Base-by-base conservation (phyloP, 2,797 vertebrate genomes). In the Chromis chromis region DNA sequence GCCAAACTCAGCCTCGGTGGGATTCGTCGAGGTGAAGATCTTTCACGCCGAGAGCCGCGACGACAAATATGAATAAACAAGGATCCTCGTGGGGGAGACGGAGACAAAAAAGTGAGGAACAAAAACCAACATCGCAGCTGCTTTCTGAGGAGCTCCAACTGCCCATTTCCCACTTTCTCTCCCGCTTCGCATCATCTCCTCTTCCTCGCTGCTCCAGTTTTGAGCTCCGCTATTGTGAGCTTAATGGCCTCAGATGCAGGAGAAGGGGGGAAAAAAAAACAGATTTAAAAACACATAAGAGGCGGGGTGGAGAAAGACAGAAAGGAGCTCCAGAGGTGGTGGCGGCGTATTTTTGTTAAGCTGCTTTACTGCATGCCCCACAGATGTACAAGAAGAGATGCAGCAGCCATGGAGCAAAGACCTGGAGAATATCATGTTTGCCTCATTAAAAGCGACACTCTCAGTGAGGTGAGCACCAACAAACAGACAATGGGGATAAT, bases 371-470 rank as follows among this genome's bases (percentile, higher is more conserved):
- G 31, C 55, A 25, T 62, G 87, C 69, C 79, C 83, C 72, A 70
- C 82, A 86, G 72, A 88, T 58, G 63, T 77, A 76, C 63, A 33
- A 67, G 73, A 71, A 65, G 33, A 78, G 78, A 40, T 17, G 63
- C 60, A 62, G 79, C 69, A 42, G 54, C 68, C 36, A 16, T 1
- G 40, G 62, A 79, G 72, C 46, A 42, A 64, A 83, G 79, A 79
- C 71, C 81, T 42, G 64, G 67, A 86, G 70, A 86, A 72, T 63
- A 77, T 83, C 65, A 52, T 50, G 69, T 85, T 74, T 53, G 70
- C 69, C 84, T 91, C 87, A 88, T 91, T 93, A 91, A 84, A 82
- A 84, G 69, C 31, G 3, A 70, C 33, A 57, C 57, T 71, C 70
- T 76, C 25, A 3, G 66, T 57, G 75, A 86, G 82, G 83, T 78